A percentile compares a stretch with the other conserved stretches of the same genome.
phyloP scores from a whole-genome alignment of 2,797 vertebrate genomes.

The Lerista edwardsae region DNA sequence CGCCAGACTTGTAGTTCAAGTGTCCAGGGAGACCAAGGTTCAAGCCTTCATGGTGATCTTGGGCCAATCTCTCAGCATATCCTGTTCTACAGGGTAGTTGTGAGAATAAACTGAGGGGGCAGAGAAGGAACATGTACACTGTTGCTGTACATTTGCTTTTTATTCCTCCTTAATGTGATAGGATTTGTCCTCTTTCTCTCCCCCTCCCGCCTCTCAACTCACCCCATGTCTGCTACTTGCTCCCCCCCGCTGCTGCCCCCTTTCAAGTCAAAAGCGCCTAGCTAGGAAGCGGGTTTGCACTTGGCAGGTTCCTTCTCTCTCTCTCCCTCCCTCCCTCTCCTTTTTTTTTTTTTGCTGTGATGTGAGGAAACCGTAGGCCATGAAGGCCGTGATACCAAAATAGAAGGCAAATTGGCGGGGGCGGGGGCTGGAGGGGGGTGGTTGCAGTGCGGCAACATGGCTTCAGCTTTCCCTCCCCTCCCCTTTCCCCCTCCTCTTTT shows the following conservation, averaged over 20 bases:
- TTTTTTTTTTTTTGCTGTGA: background rate
- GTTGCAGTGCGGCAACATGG: background rate
- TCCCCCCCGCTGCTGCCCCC: too few relatives aligned
- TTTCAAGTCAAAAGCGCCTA: too few relatives aligned
- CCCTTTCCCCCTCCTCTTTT: too few relatives aligned
- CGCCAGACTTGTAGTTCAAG: background rate
- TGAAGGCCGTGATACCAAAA: background rate
- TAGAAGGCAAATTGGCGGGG: conserved; percentile 1
- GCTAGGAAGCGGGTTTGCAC: too few relatives aligned
- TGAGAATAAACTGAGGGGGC: background rate
- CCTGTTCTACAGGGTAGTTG: background rate
- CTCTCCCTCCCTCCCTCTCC: too few relatives aligned
- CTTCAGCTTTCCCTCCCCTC: background rate
- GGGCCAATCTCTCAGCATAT: background rate
- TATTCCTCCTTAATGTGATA: too few relatives aligned
- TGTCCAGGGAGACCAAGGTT: background rate
- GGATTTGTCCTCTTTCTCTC: too few relatives aligned
- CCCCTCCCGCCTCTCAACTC: too few relatives aligned
- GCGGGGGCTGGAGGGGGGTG: background rate
- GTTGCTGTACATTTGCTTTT: too few relatives aligned
- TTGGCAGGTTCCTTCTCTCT: background rate
- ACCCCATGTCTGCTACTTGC: too few relatives aligned
- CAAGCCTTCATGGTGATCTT: background rate
- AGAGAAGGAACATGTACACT: too few relatives aligned
- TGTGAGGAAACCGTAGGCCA: background rate